These are phyloP conservation scores for Distichodus sexfasciatus DNA, from an alignment of 2,797 vertebrate genomes.

Conservation along the genomic window DNA sequence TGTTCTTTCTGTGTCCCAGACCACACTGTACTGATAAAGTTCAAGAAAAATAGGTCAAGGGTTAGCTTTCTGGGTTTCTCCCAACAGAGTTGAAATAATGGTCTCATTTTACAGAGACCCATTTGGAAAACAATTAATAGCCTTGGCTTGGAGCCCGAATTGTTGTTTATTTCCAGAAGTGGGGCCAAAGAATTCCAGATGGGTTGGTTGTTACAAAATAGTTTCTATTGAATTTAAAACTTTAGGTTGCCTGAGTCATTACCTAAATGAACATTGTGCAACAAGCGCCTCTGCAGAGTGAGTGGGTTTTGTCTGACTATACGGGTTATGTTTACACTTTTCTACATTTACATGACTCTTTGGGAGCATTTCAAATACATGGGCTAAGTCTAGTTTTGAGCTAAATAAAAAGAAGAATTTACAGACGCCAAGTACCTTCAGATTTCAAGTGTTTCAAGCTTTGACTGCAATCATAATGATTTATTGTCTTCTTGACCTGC, in stretches of 20 bases:
- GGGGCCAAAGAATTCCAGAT: background rate
- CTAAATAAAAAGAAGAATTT: too few species aligned
- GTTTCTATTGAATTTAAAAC: background rate
- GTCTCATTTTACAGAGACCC: background rate
- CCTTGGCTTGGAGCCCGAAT: background rate
- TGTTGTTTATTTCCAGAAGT: background rate
- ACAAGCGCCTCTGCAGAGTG: background rate
- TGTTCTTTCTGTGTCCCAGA: background rate
- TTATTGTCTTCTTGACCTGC: background rate
- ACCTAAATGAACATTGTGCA: background rate
- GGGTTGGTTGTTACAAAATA: conserved; percentile 4
- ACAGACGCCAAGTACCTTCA: too few species aligned
- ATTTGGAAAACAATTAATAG: background rate
- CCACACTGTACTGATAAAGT: background rate
- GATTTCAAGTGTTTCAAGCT: too few species aligned
- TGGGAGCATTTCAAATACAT: too few species aligned
- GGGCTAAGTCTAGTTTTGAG: too few species aligned
- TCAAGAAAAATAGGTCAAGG: background rate
- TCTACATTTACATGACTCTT: too few species aligned
- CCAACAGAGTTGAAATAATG: background rate
- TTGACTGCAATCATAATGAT: too few species aligned
- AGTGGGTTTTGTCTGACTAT: background rate
- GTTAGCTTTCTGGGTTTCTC: background rate
- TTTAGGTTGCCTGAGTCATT: background rate
- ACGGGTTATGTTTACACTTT: background rate